Evolutionary conservation across 2,113 vertebrate species (phyloP).

Genomic region (Pipra filicauda): DNA sequence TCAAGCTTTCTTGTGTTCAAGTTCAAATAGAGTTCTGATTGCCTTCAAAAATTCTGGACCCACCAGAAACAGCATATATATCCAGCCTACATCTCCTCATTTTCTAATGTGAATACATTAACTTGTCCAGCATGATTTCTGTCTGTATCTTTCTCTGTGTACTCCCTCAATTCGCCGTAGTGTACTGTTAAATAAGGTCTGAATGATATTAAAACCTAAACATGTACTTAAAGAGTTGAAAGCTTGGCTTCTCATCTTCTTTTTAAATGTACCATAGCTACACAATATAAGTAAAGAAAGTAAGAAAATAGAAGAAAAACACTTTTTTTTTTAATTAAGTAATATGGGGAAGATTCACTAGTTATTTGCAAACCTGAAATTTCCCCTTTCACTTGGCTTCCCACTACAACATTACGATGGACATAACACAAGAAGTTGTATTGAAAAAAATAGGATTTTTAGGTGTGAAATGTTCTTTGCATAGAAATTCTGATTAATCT

Average conservation of each 20-base stretch:
- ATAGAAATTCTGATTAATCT: neutral
- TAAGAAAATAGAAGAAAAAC: neutral
- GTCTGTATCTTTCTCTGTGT: neutral
- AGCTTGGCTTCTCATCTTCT: neutral
- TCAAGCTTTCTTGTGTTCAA: neutral
- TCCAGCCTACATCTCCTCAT: neutral
- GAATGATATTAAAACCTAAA: neutral
- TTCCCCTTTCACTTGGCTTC: neutral
- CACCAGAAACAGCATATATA: neutral
- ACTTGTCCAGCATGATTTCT: neutral
- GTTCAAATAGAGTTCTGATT: neutral
- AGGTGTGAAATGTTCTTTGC: neutral
- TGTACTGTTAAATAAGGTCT: neutral
- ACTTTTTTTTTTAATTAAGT: neutral
- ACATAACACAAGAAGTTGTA: neutral
- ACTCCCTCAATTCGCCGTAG: no score
- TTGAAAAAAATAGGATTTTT: neutral
- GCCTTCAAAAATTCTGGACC: neutral
- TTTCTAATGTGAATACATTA: neutral
- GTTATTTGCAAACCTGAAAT: neutral
- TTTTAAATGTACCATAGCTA: neutral
- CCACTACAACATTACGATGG: neutral
- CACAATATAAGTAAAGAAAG: neutral
- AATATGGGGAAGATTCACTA: neutral
- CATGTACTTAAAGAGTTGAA: neutral